These are phyloP conservation scores for Lasioglossum zephyrum DNA, from an alignment of 2,888 invertebrate species.

Conservation along the genomic window DNA sequence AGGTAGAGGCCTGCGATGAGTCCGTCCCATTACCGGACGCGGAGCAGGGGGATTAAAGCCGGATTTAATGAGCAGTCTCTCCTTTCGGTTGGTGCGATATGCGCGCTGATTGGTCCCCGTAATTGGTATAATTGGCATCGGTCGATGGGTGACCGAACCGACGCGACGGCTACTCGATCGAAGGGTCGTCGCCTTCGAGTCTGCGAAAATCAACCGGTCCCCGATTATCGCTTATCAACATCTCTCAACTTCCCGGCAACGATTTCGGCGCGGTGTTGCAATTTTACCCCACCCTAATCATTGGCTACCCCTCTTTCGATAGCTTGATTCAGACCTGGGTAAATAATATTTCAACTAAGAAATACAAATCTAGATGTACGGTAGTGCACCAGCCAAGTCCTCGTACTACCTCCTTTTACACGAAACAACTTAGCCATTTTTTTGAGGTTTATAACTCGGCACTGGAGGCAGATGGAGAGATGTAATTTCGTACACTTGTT, in stretches of 20 bases:
- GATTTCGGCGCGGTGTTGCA: background rate
- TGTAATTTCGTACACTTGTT: too few species aligned
- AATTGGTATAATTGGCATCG: conserved; percentile 71
- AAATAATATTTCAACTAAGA: too few species aligned
- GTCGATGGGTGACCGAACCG: conserved; percentile 38
- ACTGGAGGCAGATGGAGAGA: too few species aligned
- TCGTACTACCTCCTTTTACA: too few species aligned
- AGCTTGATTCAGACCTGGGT: too few species aligned
- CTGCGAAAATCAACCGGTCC: conserved; percentile 33
- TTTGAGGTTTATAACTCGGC: too few species aligned
- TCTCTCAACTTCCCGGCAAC: conserved; percentile 5
- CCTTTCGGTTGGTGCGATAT: conserved; percentile 72
- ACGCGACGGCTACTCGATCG: background rate
- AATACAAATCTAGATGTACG: too few species aligned
- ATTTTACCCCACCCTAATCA: background rate
- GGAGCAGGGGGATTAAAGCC: conserved; percentile 58
- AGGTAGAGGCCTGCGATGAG: conserved; percentile 38
- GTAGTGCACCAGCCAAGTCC: too few species aligned
- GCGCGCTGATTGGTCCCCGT: conserved; percentile 68
- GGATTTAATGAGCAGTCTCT: conserved; percentile 73
- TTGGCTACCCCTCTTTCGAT: background rate
- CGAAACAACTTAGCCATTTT: too few species aligned
- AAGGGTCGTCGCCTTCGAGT: background rate
- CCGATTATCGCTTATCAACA: conserved; percentile 20
- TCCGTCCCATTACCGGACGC: conserved; percentile 43